phyloP scores from a whole-genome alignment of 2,888 invertebrate genomes.

The Drosophila hawaiiensis region DNA sequence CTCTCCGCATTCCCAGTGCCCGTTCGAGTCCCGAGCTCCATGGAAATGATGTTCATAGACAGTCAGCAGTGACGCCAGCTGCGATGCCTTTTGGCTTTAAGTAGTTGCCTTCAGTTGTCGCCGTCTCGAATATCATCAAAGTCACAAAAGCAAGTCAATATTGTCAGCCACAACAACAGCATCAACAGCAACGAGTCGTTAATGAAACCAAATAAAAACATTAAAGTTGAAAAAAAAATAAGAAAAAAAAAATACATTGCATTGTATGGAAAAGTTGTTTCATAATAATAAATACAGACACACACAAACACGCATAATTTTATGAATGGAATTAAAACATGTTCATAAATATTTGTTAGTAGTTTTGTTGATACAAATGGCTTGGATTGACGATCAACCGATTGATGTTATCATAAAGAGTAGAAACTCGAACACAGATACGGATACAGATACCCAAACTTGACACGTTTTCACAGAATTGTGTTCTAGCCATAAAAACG shows the following conservation, averaged over 20 bases:
- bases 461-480: conserved; percentile 46
- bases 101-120: conserved; percentile 28
- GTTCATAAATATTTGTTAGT: conserved; percentile 72
- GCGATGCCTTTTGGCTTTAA: conserved; percentile 25
- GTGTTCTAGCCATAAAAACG: conserved; percentile 2
- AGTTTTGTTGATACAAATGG: conserved; percentile 75
- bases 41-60: conserved; percentile 26
- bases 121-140: conserved; percentile 40
- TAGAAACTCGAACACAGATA: background rate
- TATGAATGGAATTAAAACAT: conserved; percentile 54
- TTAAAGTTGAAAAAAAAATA: conserved; percentile 32
- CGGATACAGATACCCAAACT: conserved; percentile 25
- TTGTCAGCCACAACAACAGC: conserved; percentile 39
- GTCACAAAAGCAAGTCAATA: conserved; percentile 64
- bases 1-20: conserved; percentile 1
- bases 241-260: conserved; percentile 41
- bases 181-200: conserved; percentile 38
- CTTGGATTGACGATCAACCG: conserved; percentile 46
- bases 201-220: conserved; percentile 77
- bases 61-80: conserved; percentile 25
- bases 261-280: conserved; percentile 68
- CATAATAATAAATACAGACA: conserved; percentile 62
- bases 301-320: background rate
- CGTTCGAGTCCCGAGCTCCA: conserved; percentile 26
- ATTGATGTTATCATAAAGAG: conserved; percentile 18